Conservation (phyloP, 2,113 vertebrate species). For the Chloropsis hardwickii region DNA sequence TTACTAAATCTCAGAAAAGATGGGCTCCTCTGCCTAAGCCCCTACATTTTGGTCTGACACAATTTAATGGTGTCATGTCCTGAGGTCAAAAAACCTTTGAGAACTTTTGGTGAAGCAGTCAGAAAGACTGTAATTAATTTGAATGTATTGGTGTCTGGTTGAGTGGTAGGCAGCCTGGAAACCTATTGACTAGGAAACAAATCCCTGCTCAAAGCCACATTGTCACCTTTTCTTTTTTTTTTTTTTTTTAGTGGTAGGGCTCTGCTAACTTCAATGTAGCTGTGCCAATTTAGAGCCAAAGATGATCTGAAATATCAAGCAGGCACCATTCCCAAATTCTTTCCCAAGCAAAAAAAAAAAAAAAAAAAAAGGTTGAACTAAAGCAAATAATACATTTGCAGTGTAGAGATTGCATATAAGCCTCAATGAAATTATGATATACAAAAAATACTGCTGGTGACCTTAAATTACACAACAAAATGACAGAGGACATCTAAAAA, state of each 20-base stretch:
- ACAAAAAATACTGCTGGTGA: not conserved
- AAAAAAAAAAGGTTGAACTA: not conserved
- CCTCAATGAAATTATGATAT: not conserved
- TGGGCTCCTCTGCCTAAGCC: not conserved
- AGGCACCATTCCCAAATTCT: not conserved
- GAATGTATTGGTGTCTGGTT: not conserved
- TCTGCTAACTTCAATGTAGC: not conserved
- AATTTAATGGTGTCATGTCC: not conserved
- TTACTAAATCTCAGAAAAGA: not conserved
- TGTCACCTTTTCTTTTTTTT: not conserved
- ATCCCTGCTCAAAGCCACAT: not conserved
- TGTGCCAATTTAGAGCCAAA: not conserved
- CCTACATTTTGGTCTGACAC: not conserved
- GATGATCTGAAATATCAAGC: not conserved
- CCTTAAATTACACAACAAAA: not conserved
- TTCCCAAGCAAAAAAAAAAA: not conserved
- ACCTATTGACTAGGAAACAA: not conserved
- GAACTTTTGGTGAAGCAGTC: not conserved
- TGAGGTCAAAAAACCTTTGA: not conserved
- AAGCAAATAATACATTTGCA: not conserved
- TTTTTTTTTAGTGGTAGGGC: not conserved
- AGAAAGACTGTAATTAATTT: not conserved
- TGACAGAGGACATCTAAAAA: not conserved
- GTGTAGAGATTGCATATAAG: not conserved
- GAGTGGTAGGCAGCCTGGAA: not conserved